Conservation (phyloP, 1,140 invertebrate genomes). For the Papilio aristodemus region DNA sequence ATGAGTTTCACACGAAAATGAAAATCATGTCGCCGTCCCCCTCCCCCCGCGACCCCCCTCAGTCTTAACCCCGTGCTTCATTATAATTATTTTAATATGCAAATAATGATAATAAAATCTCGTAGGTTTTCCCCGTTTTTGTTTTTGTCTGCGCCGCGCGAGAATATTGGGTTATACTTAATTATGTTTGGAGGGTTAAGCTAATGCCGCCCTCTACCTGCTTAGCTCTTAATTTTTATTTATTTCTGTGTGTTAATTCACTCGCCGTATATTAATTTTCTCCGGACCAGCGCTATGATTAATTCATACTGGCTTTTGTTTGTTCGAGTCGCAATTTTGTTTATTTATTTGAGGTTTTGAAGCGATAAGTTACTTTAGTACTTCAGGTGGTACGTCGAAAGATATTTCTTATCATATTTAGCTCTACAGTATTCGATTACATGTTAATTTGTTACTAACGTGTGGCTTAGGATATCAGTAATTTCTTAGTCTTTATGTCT, state of each 20-base stretch:
- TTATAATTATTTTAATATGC: conserved; percentile 60
- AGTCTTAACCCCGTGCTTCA: conserved; percentile 44
- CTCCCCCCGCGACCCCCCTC: conserved; percentile 7
- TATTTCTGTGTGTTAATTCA: conserved; percentile 44
- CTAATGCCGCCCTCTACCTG: conserved; percentile 38
- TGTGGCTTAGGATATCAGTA: no score
- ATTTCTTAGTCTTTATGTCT: no score
- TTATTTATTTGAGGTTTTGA: not conserved
- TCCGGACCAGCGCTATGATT: conserved; percentile 20
- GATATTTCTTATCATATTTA: no score
- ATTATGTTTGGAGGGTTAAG: conserved; percentile 49
- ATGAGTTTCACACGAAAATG: conserved; percentile 40
- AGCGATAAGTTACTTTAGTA: no score
- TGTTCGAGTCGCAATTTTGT: conserved; percentile 1
- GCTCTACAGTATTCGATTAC: no score
- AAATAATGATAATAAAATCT: conserved; percentile 58
- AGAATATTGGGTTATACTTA: conserved; percentile 53
- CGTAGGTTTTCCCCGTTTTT: conserved; percentile 43
- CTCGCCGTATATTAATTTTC: conserved; percentile 44
- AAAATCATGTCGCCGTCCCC: conserved; percentile 35
- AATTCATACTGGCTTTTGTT: conserved; percentile 30
- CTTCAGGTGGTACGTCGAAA: no score
- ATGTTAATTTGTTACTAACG: no score
- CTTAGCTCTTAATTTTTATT: conserved; percentile 49
- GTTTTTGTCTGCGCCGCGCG: conserved; percentile 40